These are phyloP conservation scores for Pipistrellus kuhlii DNA, from an alignment of 2,797 vertebrate genomes.

Conservation along the genomic window DNA sequence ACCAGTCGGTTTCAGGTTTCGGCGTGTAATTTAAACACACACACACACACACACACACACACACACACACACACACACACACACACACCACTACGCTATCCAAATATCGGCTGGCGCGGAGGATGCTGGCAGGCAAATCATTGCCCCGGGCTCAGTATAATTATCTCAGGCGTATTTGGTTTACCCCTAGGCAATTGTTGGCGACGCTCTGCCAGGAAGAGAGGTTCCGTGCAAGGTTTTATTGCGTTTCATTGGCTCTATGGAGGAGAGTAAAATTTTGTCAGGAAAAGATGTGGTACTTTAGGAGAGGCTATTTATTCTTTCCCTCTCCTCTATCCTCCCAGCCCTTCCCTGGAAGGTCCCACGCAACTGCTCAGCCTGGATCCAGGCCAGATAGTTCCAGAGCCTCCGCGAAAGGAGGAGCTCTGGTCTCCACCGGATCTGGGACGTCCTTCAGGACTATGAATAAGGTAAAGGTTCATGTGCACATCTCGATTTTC, in stretches of 20 bases:
- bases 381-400: neutral
- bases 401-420: neutral
- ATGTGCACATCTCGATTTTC: neutral
- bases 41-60: neutral
- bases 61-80: neutral
- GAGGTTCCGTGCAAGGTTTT: slow-evolving; percentile 60
- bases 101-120: slow-evolving; percentile 70
- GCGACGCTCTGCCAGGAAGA: slow-evolving; percentile 18
- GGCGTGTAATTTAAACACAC: neutral
- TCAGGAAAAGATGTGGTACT: slow-evolving; percentile 56
- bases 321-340: neutral
- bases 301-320: slow-evolving; percentile 28
- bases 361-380: neutral
- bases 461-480: slow-evolving; percentile 2
- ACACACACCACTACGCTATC: neutral
- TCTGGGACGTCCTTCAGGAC: neutral
- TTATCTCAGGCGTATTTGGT: slow-evolving; percentile 55
- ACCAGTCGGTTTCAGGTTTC: slow-evolving; percentile 63
- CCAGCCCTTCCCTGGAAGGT: neutral
- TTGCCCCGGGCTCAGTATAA: slow-evolving; percentile 38
- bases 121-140: slow-evolving; percentile 43
- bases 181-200: slow-evolving; percentile 53
- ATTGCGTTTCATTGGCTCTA: slow-evolving; percentile 64
- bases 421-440: neutral
- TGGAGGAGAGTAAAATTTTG: slow-evolving; percentile 45